Conservation (phyloP, 2,797 vertebrate genomes). For the Cryptoblepharus egeriae region DNA sequence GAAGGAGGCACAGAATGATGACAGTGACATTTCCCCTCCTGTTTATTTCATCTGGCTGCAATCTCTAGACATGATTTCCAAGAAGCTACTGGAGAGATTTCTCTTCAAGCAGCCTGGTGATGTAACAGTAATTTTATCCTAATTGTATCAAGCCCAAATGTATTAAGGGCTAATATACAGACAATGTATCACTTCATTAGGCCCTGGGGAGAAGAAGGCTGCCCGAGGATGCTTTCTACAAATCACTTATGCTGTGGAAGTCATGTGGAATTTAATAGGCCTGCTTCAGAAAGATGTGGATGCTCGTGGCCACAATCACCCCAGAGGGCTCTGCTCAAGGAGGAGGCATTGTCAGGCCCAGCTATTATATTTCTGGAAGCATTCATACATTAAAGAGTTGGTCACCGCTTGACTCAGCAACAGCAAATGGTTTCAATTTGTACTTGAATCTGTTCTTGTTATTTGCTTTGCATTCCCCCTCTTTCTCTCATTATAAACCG, state of each 20-base stretch:
- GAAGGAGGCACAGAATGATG: not conserved
- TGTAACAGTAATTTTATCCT: slow-evolving; percentile 14
- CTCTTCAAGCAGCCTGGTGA: not conserved
- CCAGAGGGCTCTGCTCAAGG: not conserved
- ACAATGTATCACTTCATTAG: not conserved
- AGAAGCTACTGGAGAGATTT: not conserved
- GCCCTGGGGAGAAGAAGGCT: not conserved
- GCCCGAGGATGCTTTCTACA: not conserved
- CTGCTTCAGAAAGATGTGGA: not conserved
- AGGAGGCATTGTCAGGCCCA: not conserved
- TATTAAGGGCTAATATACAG: slow-evolving; percentile 5
- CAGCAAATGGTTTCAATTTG: not conserved
- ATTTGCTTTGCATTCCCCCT: not conserved
- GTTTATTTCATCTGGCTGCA: not conserved
- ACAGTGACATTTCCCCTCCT: not conserved
- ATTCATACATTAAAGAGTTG: not conserved
- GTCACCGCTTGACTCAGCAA: not conserved
- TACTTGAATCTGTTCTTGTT: not conserved
- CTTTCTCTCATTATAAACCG: not conserved
- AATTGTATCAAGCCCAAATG: slow-evolving; percentile 5
- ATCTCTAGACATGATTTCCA: slow-evolving; percentile 1
- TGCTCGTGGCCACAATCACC: too few species aligned
- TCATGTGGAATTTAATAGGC: slow-evolving; percentile 7
- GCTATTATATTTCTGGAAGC: not conserved
- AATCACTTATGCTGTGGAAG: slow-evolving; percentile 10